These are phyloP conservation scores for Sylvilagus floridanus DNA, from an alignment of 2,797 vertebrate species.

Conservation along the genomic window DNA sequence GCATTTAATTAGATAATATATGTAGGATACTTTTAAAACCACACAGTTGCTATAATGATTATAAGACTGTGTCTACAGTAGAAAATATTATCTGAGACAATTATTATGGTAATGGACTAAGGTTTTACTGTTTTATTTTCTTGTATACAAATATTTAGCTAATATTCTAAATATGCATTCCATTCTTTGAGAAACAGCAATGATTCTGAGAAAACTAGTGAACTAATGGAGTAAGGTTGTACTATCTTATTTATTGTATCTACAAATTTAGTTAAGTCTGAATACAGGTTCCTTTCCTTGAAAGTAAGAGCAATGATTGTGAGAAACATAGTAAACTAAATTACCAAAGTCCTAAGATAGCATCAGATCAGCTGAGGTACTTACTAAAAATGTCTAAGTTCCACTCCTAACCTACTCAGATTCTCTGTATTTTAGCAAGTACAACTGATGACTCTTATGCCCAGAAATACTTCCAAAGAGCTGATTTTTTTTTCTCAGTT, in stretches of 20 bases:
- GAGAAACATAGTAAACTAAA: not conserved
- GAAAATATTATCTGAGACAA: slow-evolving; percentile 22
- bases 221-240: not conserved
- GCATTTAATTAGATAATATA: not conserved
- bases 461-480: not conserved
- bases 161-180: not conserved
- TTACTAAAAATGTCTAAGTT: not conserved
- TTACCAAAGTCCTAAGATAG: not conserved
- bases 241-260: not conserved
- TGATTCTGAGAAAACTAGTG: not conserved
- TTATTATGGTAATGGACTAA: not conserved
- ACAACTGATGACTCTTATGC: not conserved
- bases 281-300: not conserved
- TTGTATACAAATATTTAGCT: not conserved
- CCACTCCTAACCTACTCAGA: not conserved
- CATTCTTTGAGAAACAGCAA: not conserved
- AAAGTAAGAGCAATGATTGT: not conserved
- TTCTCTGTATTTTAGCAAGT: not conserved
- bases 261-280: not conserved
- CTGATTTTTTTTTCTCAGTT: not conserved
- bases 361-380: not conserved
- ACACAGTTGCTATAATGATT: not conserved
- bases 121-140: not conserved
- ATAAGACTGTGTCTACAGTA: not conserved
- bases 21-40: not conserved